A percentile compares a stretch with the other conserved stretches of the same genome.
These are phyloP conservation scores for Drosophila cracens DNA, from an alignment of 2,888 invertebrate genomes.

Conservation along the genomic window DNA sequence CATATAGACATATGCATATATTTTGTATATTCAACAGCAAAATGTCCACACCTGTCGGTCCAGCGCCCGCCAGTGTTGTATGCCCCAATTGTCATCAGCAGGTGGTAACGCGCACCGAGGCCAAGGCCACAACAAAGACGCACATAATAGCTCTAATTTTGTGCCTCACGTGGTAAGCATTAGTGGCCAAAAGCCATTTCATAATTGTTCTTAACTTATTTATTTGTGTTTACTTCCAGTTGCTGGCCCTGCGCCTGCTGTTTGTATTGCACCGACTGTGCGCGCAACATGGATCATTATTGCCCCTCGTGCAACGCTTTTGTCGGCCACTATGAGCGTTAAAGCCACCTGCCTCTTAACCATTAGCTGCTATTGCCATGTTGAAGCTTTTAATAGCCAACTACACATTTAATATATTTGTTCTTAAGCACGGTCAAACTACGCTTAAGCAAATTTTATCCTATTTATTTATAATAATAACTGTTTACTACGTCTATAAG, in stretches of 20 bases:
- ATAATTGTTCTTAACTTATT: neutral
- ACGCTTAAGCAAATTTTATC: neutral
- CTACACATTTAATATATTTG: neutral
- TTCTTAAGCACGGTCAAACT: constrained; percentile 9
- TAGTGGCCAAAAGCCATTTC: neutral
- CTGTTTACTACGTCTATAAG: neutral
- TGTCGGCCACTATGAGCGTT: constrained; percentile 85
- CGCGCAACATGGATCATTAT: constrained; percentile 86
- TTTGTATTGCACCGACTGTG: constrained; percentile 87
- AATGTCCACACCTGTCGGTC: constrained; percentile 74
- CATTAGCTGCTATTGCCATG: neutral
- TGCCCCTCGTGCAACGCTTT: constrained; percentile 87
- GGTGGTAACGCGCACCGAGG: constrained; percentile 84
- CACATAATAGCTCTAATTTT: constrained; percentile 81
- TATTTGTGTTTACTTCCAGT: constrained; percentile 50
- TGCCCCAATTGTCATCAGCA: constrained; percentile 85
- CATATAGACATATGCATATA: neutral
- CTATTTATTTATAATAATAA: neutral
- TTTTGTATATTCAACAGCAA: neutral
- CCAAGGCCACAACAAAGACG: constrained; percentile 77
- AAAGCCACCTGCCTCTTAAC: neutral
- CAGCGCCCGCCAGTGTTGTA: constrained; percentile 65
- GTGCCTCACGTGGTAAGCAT: constrained; percentile 76
- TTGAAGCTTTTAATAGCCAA: neutral
- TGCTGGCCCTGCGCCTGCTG: constrained; percentile 86